These are phyloP conservation scores for Deilephila porcellus DNA, from an alignment of 2,888 invertebrate genomes.

Conservation along the genomic window DNA sequence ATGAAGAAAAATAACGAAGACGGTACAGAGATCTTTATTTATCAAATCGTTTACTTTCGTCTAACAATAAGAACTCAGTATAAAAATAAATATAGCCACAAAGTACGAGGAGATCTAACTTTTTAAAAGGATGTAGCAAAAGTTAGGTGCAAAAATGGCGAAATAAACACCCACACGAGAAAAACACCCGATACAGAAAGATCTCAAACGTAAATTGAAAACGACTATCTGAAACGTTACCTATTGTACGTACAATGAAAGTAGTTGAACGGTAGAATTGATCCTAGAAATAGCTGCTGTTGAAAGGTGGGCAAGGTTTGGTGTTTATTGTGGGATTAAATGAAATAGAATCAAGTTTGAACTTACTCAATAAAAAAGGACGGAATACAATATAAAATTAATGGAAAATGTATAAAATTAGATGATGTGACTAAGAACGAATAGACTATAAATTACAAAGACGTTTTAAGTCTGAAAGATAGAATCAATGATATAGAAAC, in stretches of 20 bases:
- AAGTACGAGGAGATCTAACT: not conserved
- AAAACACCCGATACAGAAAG: constrained; percentile 18
- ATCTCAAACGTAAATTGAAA: constrained; percentile 23
- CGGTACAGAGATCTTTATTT: no score
- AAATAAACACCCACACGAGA: constrained; percentile 12
- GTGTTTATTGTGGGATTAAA: not conserved
- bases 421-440: no score
- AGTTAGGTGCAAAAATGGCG: not conserved
- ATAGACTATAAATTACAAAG: no score
- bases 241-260: constrained; percentile 16
- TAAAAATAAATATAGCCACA: not conserved
- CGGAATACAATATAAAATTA: no score
- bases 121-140: not conserved
- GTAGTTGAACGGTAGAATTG: constrained; percentile 7
- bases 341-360: not conserved
- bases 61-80: not conserved
- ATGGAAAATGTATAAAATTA: no score
- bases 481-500: no score
- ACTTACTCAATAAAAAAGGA: not conserved
- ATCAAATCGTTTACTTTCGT: no score
- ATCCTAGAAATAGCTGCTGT: constrained; percentile 4
- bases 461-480: no score
- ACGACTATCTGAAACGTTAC: constrained; percentile 9
- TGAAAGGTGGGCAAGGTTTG: not conserved
- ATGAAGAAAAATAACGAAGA: no score